A percentile compares a stretch with the other conserved stretches of the same genome.
Conservation (phyloP, 2,888 invertebrate genomes). For the Empis livida region DNA sequence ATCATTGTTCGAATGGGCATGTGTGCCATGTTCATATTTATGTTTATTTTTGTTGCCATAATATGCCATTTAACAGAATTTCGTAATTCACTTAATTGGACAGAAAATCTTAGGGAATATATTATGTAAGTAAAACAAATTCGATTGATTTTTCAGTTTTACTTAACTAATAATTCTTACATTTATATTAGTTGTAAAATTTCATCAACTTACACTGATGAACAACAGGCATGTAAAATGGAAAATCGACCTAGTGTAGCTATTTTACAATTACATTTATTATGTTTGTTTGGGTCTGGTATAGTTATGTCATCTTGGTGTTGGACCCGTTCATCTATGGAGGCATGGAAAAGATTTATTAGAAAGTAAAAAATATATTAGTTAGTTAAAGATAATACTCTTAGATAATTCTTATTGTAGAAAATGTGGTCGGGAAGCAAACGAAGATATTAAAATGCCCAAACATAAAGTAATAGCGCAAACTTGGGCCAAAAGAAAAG, state of each 20-base stretch:
- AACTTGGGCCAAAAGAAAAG: constrained; percentile 76
- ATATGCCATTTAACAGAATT: constrained; percentile 76
- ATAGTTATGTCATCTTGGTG: constrained; percentile 89
- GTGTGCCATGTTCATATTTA: constrained; percentile 61
- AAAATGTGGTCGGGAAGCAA: constrained; percentile 54
- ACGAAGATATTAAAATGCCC: constrained; percentile 58
- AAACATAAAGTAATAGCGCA: constrained; percentile 87
- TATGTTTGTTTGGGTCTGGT: constrained; percentile 73
- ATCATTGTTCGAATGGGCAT: constrained; percentile 77
- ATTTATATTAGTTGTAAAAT: constrained; percentile 31
- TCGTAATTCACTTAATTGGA: constrained; percentile 60
- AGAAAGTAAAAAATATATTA: constrained; percentile 45
- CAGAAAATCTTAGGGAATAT: constrained; percentile 58
- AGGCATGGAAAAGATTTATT: constrained; percentile 75
- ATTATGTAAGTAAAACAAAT: constrained; percentile 84
- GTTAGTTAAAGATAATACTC: neutral
- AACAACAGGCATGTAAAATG: constrained; percentile 43
- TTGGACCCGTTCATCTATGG: constrained; percentile 75
- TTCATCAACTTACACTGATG: constrained; percentile 25
- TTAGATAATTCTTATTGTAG: neutral
- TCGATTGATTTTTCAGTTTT: no score
- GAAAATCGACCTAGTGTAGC: constrained; percentile 67
- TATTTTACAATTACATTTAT: constrained; percentile 66
- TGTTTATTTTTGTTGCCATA: constrained; percentile 67
- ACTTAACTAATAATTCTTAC: no score